These are phyloP conservation scores for Dastarcus helophoroides DNA, from an alignment of 2,888 invertebrate species.

Conservation along the genomic window DNA sequence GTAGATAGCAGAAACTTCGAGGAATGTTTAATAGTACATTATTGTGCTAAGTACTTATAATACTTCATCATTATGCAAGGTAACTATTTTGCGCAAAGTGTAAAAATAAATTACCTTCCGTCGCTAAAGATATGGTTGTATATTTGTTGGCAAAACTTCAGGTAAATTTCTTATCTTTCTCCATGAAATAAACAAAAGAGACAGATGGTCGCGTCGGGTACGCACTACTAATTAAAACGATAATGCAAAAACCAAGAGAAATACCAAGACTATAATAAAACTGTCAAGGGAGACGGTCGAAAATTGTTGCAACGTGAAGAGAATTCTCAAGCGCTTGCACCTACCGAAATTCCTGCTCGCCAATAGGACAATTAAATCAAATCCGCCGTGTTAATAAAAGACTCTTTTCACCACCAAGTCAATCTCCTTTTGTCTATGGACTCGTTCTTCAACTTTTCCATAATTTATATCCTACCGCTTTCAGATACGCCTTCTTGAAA, in stretches of 20 bases:
- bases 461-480: constrained; percentile 26
- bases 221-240: not conserved
- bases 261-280: constrained; percentile 17
- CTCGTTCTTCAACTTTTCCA: constrained; percentile 25
- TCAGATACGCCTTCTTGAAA: constrained; percentile 11
- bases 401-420: constrained; percentile 24
- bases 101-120: too few relatives aligned
- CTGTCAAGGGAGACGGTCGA: constrained; percentile 14
- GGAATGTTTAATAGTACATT: too few relatives aligned
- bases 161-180: too few relatives aligned
- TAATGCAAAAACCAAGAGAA: not conserved
- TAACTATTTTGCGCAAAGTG: too few relatives aligned
- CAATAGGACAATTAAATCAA: constrained; percentile 34
- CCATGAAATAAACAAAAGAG: too few relatives aligned
- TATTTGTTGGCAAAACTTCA: too few relatives aligned
- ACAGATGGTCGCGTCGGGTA: too few relatives aligned
- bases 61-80: too few relatives aligned
- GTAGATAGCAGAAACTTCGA: too few relatives aligned
- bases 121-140: too few relatives aligned
- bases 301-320: constrained; percentile 9
- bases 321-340: constrained; percentile 24
- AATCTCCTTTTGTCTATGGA: constrained; percentile 11
- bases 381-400: constrained; percentile 29
- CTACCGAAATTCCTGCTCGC: constrained; percentile 28
- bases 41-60: too few relatives aligned